phyloP scores from a whole-genome alignment of 37 sponge, comb jelly and placozoan genomes.

The Geodia barretti region DNA sequence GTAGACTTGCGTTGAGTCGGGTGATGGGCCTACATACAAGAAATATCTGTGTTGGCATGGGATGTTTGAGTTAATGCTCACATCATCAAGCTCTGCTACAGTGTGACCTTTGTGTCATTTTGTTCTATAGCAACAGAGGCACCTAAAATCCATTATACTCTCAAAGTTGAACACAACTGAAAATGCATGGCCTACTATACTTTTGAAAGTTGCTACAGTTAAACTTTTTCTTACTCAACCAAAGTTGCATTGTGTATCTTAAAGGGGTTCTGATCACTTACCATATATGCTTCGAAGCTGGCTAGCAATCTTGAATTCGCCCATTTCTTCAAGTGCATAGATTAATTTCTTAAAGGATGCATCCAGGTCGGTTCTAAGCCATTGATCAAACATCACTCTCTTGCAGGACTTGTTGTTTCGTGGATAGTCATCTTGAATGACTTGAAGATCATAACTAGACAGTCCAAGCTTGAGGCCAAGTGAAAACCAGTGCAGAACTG shows the following conservation, averaged over 20 bases:
- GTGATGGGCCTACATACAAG: slow-evolving; percentile 3
- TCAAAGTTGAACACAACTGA: too few relatives aligned
- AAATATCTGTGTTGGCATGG: too few relatives aligned
- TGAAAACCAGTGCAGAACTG: neutral
- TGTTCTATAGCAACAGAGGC: too few relatives aligned
- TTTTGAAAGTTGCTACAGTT: too few relatives aligned
- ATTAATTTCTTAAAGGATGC: slow-evolving; percentile 4
- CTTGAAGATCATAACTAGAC: neutral
- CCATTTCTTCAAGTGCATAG: neutral
- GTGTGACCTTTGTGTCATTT: too few relatives aligned
- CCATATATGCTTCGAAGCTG: neutral
- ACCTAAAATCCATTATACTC: too few relatives aligned
- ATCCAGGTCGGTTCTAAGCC: neutral
- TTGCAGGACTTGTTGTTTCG: slow-evolving; percentile 1
- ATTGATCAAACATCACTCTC: neutral
- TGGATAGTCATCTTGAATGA: slow-evolving; percentile 2
- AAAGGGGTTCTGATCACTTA: too few relatives aligned
- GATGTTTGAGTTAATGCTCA: too few relatives aligned
- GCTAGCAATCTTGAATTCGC: neutral
- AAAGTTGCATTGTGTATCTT: too few relatives aligned
- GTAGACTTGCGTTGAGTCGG: neutral
- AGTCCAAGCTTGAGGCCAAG: slow-evolving; percentile 1
- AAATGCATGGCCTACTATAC: too few relatives aligned
- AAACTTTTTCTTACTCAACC: too few relatives aligned
- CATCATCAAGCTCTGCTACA: too few relatives aligned